Conservation (phyloP, 2,888 invertebrate species). For the Drosophila picticornis region DNA sequence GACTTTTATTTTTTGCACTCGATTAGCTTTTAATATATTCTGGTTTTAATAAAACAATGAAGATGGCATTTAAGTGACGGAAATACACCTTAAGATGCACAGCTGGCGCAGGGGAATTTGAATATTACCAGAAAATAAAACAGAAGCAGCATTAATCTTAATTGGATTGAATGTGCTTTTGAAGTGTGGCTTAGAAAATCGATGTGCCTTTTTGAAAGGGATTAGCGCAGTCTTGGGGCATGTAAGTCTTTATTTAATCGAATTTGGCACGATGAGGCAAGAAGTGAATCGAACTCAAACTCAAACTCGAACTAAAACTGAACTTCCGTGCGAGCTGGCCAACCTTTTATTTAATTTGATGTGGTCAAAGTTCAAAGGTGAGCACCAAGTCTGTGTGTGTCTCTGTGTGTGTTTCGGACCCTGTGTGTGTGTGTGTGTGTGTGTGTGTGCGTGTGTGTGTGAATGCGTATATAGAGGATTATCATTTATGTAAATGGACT, state of each 20-base stretch:
- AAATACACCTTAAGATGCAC: not conserved
- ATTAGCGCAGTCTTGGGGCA: not conserved
- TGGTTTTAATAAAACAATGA: not conserved
- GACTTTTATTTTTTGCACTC: not conserved
- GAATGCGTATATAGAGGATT: constrained; percentile 33
- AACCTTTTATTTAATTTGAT: constrained; percentile 74
- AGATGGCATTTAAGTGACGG: not conserved
- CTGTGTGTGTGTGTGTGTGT: not conserved
- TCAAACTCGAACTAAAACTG: constrained; percentile 1
- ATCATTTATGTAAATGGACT: constrained; percentile 74
- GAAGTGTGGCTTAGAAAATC: not conserved
- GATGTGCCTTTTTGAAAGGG: not conserved
- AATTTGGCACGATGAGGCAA: not conserved
- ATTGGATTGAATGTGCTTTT: not conserved
- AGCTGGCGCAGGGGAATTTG: not conserved
- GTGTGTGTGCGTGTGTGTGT: not conserved
- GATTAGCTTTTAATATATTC: not conserved
- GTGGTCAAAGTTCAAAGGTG: constrained; percentile 74
- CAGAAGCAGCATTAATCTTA: not conserved
- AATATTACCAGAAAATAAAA: not conserved
- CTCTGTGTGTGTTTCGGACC: constrained; percentile 9
- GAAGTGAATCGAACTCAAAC: not conserved
- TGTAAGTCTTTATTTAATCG: constrained; percentile 4
- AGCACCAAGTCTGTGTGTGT: constrained; percentile 16
- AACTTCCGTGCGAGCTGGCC: constrained; percentile 41